These are phyloP conservation scores for Poecilus cupreus DNA, from an alignment of 2,888 invertebrate genomes.

Conservation along the genomic window DNA sequence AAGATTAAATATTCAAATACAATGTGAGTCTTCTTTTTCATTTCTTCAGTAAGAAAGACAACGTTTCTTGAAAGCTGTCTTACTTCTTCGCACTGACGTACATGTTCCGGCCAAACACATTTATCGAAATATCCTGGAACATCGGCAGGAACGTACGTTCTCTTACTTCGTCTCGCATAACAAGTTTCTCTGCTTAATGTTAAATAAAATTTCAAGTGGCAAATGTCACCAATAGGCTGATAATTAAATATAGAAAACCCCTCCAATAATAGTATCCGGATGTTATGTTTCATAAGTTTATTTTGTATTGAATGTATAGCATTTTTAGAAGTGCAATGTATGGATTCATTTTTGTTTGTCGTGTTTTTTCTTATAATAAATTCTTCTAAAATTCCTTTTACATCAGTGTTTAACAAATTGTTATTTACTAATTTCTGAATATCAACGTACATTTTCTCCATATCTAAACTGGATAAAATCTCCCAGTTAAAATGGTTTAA, in stretches of 20 bases:
- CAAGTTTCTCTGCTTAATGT: slow-evolving; percentile 83
- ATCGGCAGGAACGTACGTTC: slow-evolving; percentile 91
- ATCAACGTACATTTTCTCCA: slow-evolving; percentile 81
- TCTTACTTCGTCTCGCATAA: slow-evolving; percentile 75
- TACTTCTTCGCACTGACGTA: slow-evolving; percentile 75
- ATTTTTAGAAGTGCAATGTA: slow-evolving; percentile 59
- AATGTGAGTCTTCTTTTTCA: slow-evolving; percentile 58
- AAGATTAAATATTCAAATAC: slow-evolving; percentile 40
- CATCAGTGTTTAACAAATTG: slow-evolving; percentile 45
- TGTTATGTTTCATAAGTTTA: slow-evolving; percentile 66
- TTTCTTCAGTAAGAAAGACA: slow-evolving; percentile 66
- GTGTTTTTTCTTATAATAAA: slow-evolving; percentile 53
- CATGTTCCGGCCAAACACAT: slow-evolving; percentile 94
- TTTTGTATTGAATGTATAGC: slow-evolving; percentile 60
- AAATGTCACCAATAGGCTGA: slow-evolving; percentile 79
- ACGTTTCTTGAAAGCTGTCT: slow-evolving; percentile 66
- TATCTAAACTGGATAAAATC: slow-evolving; percentile 81
- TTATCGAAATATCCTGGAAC: slow-evolving; percentile 90
- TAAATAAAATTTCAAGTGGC: slow-evolving; percentile 84
- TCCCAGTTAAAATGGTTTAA: slow-evolving; percentile 88
- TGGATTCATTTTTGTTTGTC: slow-evolving; percentile 63
- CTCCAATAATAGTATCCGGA: slow-evolving; percentile 81
- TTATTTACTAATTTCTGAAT: slow-evolving; percentile 72
- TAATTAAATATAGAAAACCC: slow-evolving; percentile 86
- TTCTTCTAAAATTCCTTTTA: not conserved